These are phyloP conservation scores for Bombus picipes DNA, from an alignment of 1,140 invertebrate genomes.

Conservation along the genomic window DNA sequence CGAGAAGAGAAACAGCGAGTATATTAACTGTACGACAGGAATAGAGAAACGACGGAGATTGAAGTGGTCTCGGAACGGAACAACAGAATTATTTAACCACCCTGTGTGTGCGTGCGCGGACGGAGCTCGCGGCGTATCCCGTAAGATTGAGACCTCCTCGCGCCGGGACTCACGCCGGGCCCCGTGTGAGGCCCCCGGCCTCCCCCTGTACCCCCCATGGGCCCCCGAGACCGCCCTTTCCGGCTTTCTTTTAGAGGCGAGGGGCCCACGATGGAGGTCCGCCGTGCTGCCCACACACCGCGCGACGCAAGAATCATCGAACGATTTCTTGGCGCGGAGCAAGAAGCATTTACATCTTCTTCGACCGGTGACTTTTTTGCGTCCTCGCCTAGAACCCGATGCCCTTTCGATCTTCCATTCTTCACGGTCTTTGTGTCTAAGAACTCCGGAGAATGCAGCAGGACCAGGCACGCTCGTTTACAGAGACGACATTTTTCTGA, in stretches of 20 bases:
- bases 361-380: constrained; percentile 25
- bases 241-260: constrained; percentile 68
- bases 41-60: not conserved
- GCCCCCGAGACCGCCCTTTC: constrained; percentile 53
- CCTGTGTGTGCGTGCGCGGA: constrained; percentile 53
- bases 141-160: constrained; percentile 77
- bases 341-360: constrained; percentile 54
- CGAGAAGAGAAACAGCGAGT: fast-evolving
- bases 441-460: not conserved
- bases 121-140: constrained; percentile 59
- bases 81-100: constrained; percentile 47
- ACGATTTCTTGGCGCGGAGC: constrained; percentile 55
- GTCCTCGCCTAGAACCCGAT: not conserved
- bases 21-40: not conserved
- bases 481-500: not conserved
- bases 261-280: constrained; percentile 63
- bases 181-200: constrained; percentile 72
- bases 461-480: not conserved
- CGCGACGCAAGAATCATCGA: constrained; percentile 61
- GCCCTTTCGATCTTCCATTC: not conserved
- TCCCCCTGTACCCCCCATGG: constrained; percentile 27
- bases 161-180: constrained; percentile 75
- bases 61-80: not conserved
- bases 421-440: not conserved
- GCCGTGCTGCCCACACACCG: constrained; percentile 66